Base-by-base conservation (phyloP, 2,797 vertebrate species). In the Sebastes alutus region DNA sequence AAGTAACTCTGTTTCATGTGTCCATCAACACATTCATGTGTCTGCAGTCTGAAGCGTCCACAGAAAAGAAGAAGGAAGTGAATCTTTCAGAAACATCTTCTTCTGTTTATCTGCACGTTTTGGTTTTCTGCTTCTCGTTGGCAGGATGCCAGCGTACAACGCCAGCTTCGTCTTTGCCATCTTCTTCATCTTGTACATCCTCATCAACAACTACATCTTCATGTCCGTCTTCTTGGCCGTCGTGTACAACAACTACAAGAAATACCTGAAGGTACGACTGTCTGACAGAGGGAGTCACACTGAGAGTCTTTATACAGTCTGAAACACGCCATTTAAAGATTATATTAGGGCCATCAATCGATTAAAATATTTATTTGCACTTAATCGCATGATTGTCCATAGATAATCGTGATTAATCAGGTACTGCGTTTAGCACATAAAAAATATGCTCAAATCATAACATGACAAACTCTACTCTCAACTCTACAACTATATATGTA, bases 181-280 rank as follows among this genome's bases (percentile, higher is more conserved):
- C 77, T 99, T 97, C 94, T 99, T 99, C 90, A 96, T 99, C 33
- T 42, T 97, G 22, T 99, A 97, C 32, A 96, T 98, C 89, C 94
- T 99, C 18, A 75, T 98, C 93, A 99, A 99, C 93, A 99, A 96
- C 1, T 99, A 98, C 52, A 97, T 98, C 92, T 99, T 99, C 93
- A 98, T 98, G 98, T 99, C 98, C 0, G 96, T 99, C 71, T 99
- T 99, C 93, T 88, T 99, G 88, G 98, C 98, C 1, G 97, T 99
- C 8, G 97, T 99, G 52, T 99, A 98, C 95, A 98, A 98, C 95
- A 98, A 97, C 93, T 99, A 99, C 93, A 97, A 97, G 74, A 99
- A 99, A 60, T 95, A 99, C 84, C 93, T 99, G 56, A 99, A 99
- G 97, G 98, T 99, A 93, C 3, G 18, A 9, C 11, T 6, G 2